phyloP scores from a whole-genome alignment of 2,888 invertebrate species.

The Coelinius sp. region DNA sequence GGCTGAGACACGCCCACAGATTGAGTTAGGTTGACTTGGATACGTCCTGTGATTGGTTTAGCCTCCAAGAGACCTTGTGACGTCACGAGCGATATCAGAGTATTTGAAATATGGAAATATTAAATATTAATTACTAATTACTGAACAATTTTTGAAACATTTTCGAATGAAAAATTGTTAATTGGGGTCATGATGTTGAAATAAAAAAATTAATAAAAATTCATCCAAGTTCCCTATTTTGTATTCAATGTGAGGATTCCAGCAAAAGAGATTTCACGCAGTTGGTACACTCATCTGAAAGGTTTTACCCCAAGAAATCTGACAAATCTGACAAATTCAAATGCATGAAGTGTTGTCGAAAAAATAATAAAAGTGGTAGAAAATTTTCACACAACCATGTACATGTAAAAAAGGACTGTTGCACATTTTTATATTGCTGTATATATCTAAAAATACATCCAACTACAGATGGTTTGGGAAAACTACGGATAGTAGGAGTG shows the following conservation, averaged over 20 bases:
- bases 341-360: slow-evolving; percentile 51
- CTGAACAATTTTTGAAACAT: no score
- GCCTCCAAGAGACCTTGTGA: no score
- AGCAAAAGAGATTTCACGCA: not conserved
- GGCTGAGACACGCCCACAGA: no score
- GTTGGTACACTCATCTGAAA: not conserved
- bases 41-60: no score
- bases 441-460: not conserved
- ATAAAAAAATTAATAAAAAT: not conserved
- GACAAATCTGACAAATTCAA: slow-evolving; percentile 61
- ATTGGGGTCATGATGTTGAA: no score
- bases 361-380: slow-evolving; percentile 30
- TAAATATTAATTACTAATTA: no score
- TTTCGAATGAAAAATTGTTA: not conserved
- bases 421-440: slow-evolving; percentile 27
- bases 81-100: no score
- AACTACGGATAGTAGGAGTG: slow-evolving; percentile 36
- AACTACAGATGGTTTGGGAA: slow-evolving; percentile 24
- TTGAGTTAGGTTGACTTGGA: no score
- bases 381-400: slow-evolving; percentile 28
- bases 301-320: slow-evolving; percentile 55
- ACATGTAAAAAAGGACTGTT: not conserved
- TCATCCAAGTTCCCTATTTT: not conserved
- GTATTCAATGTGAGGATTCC: not conserved
- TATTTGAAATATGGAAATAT: no score